Base-by-base conservation (phyloP, 2,113 vertebrate species). In the Smithornis capensis region DNA sequence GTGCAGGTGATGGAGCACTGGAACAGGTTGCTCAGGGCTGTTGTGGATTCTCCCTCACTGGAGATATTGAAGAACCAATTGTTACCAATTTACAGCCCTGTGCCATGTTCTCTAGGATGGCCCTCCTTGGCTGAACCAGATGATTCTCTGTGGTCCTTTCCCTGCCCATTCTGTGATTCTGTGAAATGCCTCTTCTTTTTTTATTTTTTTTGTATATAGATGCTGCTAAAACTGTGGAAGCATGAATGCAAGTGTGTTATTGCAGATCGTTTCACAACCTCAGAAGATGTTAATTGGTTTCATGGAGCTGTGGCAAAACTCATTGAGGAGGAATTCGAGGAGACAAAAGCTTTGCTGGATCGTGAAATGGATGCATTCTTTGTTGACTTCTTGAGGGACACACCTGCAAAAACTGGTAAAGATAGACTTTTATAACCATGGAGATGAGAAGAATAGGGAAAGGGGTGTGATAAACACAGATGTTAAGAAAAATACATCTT, bases 241-340 rank as follows among this genome's bases (percentile, higher is more conserved):
- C 99, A 99, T 6, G 99, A 99, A 93, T 99, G 99, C 64, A 99
- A 99, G 62, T 97, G 99, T 38, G 99, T 99, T 73, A 98, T 99
- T 91, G 98, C 99, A 1, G 99, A 99, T 96, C 98, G 99, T 59
- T 99, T 99, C 84, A 99, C 98, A 6, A 97, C 94, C 47, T 90
- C 97, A 1, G 98, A 98, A 8, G 99, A 99, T 24, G 98, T 98
- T 68, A 92, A 94, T 42, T 99, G 99, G 99, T 99, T 99, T 97
- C 98, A 99, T 45, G 75, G 87, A 82, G 57, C 98, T 27, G 92
- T 99, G 94, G 96, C 92, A 35, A 97, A 97, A 75, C 95, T 99
- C 50, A 94, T 98, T 44, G 97, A 98, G 60, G 98, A 98, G 29
- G 98, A 98, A 68, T 97, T 99, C 80, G 98, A 97, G 88, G 97